Base-by-base conservation (phyloP, 2,888 invertebrate genomes). In the Standfussiana lucernea region DNA sequence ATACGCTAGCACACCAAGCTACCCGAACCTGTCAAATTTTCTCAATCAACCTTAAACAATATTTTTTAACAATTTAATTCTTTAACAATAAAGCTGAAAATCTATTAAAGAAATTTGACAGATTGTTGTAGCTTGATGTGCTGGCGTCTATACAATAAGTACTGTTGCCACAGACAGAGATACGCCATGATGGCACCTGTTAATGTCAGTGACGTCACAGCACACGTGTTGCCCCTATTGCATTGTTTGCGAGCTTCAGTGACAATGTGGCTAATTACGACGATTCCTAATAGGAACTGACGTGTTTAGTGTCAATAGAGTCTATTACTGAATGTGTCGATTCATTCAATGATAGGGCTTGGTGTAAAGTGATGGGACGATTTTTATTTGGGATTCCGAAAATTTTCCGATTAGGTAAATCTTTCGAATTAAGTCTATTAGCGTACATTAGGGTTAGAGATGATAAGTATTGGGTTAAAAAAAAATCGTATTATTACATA, bases 171-270 rank as follows among this genome's bases (percentile, higher is more conserved):
- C 66, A 70, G 66, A 75, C 64, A 65, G 64, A 68, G 74, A 80
- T 72, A 67, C 59, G 83, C 61, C 47, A 69, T 73, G 64, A 82
- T 79, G 79, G 74, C 75, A 86, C 83, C 72, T 86, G 80, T 73
- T 56, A 42, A 40, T 59, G 65, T 11, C 2, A n/a, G 40, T 86
- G 86, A 88, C 88, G 88, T 86, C 86, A 88, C 13, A 6, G 11
- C 37, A 79, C 86, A 86, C 88, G 86, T 86, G 86, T 61, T 42
- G 71, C 65, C 50, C 64, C 62, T 56, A 68, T 74, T 84, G 84
- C 84, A 84, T 79, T 84, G 84, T 86, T 83, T 72, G 86, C 66
- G 65, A 59, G 64, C 37, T 21, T 32, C 32, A 53, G n/a, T 74
- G 66, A 72, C 76, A 77, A 69, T 74, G 84, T 83, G 6, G 66